Evolutionary conservation across 2,113 vertebrate species (phyloP).

Genomic region (Ornithorhynchus anatinus): DNA sequence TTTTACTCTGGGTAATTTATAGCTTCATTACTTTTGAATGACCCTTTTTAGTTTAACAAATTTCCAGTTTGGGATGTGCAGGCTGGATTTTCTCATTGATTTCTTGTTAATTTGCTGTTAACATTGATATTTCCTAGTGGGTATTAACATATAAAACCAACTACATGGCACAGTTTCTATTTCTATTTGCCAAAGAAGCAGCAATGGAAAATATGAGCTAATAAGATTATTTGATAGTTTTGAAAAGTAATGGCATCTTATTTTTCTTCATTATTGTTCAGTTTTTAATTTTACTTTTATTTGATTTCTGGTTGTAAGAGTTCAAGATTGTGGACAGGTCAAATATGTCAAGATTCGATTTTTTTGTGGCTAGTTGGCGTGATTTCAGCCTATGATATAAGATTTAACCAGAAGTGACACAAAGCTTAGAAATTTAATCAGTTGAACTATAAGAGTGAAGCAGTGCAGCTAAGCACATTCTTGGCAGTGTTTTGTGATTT

Average conservation of each 20-base stretch:
- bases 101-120: background rate
- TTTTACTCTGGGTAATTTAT: slow-evolving; percentile 9
- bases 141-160: slow-evolving; percentile 3
- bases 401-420: slow-evolving; percentile 53
- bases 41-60: background rate
- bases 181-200: background rate
- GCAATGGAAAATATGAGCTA: background rate
- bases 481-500: slow-evolving; percentile 45
- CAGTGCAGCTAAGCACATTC: slow-evolving; percentile 42
- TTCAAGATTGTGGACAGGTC: background rate
- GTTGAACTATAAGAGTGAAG: slow-evolving; percentile 52
- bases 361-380: slow-evolving; percentile 26
- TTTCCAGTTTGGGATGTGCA: background rate
- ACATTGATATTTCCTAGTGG: background rate
- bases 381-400: slow-evolving; percentile 16
- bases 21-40: background rate
- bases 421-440: slow-evolving; percentile 53
- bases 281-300: slow-evolving; percentile 16
- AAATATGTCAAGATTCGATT: background rate
- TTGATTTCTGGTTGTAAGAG: background rate
- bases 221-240: background rate
- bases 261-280: background rate
- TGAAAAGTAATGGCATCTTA: background rate
- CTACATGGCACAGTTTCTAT: background rate
- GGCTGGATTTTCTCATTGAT: background rate